Evolutionary conservation across 2,797 vertebrate genomes (phyloP), one percentile per base, ranked within the genome.

Genomic region (Siniperca obscura): DNA sequence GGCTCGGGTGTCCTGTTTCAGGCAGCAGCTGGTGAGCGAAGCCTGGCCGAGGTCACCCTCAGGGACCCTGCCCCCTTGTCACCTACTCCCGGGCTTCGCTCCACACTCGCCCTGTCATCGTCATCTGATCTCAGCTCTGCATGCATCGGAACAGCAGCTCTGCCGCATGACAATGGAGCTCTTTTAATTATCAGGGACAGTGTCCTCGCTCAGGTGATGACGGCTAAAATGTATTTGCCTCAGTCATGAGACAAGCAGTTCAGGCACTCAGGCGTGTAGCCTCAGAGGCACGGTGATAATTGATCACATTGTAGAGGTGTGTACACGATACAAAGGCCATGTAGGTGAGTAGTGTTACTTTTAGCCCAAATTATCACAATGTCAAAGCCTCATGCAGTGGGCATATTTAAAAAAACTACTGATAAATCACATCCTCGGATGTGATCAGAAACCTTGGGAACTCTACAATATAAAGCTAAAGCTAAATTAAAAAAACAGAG

Each of bases 161-260:
- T 4, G 62, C 75, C 7, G 64, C 90, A 74, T 57, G 82, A 95
- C 93, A 95, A 94, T 89, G 88, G 87, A 88, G 87, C 87, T 86
- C 90, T 93, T 94, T 95, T 95, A 94, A 95, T 96, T 94, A 96
- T 94, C 90, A 4, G 34, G 72, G 81, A 81, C 83, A 57, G 87
- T 21, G 82, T 88, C 80, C 87, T 88, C 76, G 74, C 89, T 92
- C 83, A 57, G 91, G 91, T 80, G 90, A 83, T 81, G 82, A 84
- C 68, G 76, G 90, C 79, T 80, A 46, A 81, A 88, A 88, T 73
- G 86, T 64, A 74, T 50, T 86, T 5, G 25, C 50, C 36, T 44
- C 78, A 5, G 80, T 91, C 85, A 75, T 36, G 86, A 84, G 84
- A 85, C 48, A 50, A 85, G 87, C 81, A 11, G 81, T 52, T 71